Conservation (phyloP, 1,140 invertebrate genomes). For the Brachionus rubens region DNA sequence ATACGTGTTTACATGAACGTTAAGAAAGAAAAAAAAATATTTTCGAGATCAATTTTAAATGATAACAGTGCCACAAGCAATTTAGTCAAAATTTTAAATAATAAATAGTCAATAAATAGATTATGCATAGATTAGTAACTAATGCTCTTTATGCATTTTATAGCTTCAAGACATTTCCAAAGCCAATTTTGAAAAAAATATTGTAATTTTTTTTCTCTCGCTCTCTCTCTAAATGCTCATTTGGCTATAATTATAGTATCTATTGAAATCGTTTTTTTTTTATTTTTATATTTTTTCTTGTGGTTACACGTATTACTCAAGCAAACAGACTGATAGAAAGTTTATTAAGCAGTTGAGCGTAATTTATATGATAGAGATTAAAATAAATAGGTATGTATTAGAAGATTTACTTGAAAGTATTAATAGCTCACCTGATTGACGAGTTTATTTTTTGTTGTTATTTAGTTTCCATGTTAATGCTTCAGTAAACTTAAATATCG, state of each 20-base stretch:
- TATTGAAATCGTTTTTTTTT: constrained; percentile 7
- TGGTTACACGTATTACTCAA: constrained; percentile 3
- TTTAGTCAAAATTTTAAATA: constrained; percentile 27
- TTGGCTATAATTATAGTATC: constrained; percentile 26
- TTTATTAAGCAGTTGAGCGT: constrained; percentile 29
- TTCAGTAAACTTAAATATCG: neutral
- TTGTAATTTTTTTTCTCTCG: neutral
- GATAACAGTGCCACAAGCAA: constrained; percentile 21
- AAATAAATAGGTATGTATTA: constrained; percentile 31
- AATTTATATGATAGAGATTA: constrained; percentile 41
- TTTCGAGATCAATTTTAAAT: constrained; percentile 24
- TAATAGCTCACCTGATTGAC: constrained; percentile 40
- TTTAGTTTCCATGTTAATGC: constrained; percentile 22
- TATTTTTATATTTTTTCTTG: neutral
- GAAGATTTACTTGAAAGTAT: neutral
- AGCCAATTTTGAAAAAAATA: neutral
- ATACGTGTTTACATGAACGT: constrained; percentile 33
- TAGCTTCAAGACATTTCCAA: constrained; percentile 10
- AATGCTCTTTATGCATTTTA: neutral
- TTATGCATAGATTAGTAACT: constrained; percentile 34
- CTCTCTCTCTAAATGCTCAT: neutral
- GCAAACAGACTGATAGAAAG: neutral
- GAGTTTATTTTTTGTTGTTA: neutral
- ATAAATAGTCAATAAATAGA: constrained; percentile 17
- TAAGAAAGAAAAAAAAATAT: neutral